Evolutionary conservation across 2,797 vertebrate species (phyloP).

Genomic region (Coregonus sp.): DNA sequence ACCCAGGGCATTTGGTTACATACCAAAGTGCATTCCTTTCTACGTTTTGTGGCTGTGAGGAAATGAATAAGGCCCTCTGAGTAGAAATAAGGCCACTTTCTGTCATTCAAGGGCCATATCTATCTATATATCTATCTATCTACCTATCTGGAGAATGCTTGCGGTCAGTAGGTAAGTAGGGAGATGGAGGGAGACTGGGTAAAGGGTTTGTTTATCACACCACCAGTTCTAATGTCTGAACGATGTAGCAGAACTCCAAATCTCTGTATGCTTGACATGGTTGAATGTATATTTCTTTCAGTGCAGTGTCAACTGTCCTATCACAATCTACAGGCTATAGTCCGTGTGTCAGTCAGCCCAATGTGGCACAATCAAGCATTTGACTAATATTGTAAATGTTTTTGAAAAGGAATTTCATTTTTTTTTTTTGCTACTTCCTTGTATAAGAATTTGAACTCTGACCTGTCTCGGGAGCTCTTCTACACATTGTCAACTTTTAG

Average conservation of each 20-base stretch:
- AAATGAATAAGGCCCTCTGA: constrained; percentile 51
- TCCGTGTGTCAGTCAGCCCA: constrained; percentile 75
- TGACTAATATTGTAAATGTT: constrained; percentile 28
- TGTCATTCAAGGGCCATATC: neutral
- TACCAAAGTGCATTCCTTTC: constrained; percentile 99
- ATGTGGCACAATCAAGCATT: constrained; percentile 56
- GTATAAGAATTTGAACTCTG: constrained; percentile 30
- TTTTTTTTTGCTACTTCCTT: constrained; percentile 32
- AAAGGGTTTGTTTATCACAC: neutral
- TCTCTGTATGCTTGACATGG: neutral
- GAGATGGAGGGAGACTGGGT: constrained; percentile 8
- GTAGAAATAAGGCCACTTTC: neutral
- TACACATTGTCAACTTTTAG: constrained; percentile 64
- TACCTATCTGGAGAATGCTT: constrained; percentile 62
- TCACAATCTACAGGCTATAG: neutral
- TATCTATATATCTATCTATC: neutral
- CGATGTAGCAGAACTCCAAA: constrained; percentile 44
- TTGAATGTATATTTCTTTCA: constrained; percentile 1
- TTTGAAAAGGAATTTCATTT: constrained; percentile 75
- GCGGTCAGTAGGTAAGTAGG: constrained; percentile 47
- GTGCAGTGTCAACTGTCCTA: constrained; percentile 29
- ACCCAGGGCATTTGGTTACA: constrained; percentile 95
- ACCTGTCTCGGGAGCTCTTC: constrained; percentile 66
- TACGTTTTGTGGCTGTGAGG: constrained; percentile 77
- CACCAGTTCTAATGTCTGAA: constrained; percentile 16